A percentile compares a stretch with the other conserved stretches of the same genome.
phyloP scores from a whole-genome alignment of 2,888 invertebrate species.

The Taphrorychus bicolor region DNA sequence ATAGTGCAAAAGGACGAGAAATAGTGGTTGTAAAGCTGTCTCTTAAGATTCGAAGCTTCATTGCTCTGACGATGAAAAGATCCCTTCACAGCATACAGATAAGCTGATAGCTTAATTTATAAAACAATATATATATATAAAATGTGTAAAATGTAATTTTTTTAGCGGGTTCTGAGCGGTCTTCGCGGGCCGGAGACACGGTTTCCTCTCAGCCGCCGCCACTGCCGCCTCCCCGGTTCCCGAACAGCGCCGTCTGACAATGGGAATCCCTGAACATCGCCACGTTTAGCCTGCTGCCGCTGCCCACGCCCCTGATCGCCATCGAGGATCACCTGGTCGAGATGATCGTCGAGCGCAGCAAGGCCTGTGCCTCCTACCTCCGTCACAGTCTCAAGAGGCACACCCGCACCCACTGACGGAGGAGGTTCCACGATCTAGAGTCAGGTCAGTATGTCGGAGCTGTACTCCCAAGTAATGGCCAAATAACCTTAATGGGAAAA shows the following conservation, averaged over 20 bases:
- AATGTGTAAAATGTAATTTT: no score
- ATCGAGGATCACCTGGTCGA: slow-evolving; percentile 69
- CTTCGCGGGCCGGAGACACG: slow-evolving; percentile 77
- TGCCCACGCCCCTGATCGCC: slow-evolving; percentile 59
- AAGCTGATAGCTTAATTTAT: no score
- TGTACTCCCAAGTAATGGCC: neutral
- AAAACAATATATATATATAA: no score
- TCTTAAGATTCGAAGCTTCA: no score
- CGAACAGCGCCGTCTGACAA: slow-evolving; percentile 83
- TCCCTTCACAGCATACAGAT: no score
- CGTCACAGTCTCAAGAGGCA: slow-evolving; percentile 69
- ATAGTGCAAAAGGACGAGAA: no score
- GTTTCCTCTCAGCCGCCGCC: slow-evolving; percentile 74
- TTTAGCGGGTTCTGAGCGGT: slow-evolving; percentile 86
- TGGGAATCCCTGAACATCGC: slow-evolving; percentile 69
- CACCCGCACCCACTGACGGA: slow-evolving; percentile 35
- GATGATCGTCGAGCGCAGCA: slow-evolving; percentile 64
- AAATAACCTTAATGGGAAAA: no score
- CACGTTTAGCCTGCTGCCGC: slow-evolving; percentile 61
- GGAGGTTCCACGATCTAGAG: slow-evolving; percentile 11
- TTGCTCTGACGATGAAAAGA: no score
- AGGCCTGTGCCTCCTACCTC: slow-evolving; percentile 74
- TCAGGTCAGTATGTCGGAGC: neutral
- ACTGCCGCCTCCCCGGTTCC: slow-evolving; percentile 81
- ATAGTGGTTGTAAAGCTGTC: no score